These are phyloP conservation scores for Crossaster papposus DNA, from an alignment of 53 echinoderm and acorn worm species.

Conservation along the genomic window DNA sequence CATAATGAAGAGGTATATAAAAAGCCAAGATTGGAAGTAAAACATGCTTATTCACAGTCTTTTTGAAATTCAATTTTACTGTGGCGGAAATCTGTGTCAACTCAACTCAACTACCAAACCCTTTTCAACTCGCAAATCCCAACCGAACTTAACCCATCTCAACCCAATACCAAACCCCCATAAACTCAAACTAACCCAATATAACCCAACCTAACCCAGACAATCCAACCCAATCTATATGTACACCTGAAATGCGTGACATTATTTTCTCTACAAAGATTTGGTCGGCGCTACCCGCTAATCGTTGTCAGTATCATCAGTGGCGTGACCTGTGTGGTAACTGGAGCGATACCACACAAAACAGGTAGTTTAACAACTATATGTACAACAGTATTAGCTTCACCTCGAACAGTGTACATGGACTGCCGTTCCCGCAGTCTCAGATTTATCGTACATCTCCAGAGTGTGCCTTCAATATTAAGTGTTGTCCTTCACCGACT, in stretches of 20 bases:
- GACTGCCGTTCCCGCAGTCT: no score
- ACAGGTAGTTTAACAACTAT: background rate
- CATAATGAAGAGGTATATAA: constrained; percentile 16
- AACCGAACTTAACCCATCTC: no score
- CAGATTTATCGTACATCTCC: no score
- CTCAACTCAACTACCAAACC: no score
- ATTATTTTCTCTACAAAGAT: background rate
- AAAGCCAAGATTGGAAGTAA: background rate
- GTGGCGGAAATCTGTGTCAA: no score
- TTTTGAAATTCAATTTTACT: background rate
- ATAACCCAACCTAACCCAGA: background rate
- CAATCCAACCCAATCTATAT: background rate
- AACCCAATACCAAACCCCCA: background rate
- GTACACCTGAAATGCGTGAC: background rate
- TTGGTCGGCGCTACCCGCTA: constrained; percentile 22
- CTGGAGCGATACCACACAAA: constrained; percentile 21
- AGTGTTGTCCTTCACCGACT: no score
- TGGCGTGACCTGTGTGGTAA: constrained; percentile 33
- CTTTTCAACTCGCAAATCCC: no score
- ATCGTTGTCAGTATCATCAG: constrained; percentile 6
- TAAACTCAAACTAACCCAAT: background rate
- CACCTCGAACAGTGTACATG: no score
- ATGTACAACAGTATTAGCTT: background rate
- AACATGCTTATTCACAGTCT: background rate
- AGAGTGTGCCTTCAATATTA: no score